A percentile compares a stretch with the other conserved stretches of the same genome.
Conservation (phyloP, 2,888 invertebrate genomes). For the Rotaria magnacalcarata region DNA sequence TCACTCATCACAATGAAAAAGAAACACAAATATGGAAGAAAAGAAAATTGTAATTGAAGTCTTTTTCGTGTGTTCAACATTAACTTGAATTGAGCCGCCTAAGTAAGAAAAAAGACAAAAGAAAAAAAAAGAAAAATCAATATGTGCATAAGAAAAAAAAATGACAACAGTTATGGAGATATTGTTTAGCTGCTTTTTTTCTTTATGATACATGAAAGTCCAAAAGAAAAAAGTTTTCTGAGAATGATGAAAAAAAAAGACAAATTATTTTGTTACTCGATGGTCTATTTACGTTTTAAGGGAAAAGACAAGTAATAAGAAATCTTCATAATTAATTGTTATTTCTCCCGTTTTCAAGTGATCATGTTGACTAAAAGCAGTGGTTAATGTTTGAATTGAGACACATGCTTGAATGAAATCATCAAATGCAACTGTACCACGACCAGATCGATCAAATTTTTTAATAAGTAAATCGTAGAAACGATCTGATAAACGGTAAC, state of each 20-base stretch:
- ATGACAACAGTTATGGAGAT: neutral
- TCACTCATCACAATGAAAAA: neutral
- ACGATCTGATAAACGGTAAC: conserved; percentile 71
- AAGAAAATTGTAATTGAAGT: neutral
- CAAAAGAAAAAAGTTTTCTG: neutral
- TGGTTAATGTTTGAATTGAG: conserved; percentile 79
- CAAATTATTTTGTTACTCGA: neutral
- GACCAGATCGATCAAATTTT: conserved; percentile 87
- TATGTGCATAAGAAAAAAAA: neutral
- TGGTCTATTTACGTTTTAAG: conserved; percentile 46
- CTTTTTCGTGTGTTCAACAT: neutral
- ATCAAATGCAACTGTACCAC: conserved; percentile 85
- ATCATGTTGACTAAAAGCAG: conserved; percentile 79
- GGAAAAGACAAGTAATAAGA: conserved; percentile 76
- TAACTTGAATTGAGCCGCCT: neutral
- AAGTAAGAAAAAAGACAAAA: neutral
- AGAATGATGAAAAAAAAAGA: neutral
- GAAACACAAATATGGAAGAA: neutral
- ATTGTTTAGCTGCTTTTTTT: neutral
- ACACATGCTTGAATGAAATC: conserved; percentile 96
- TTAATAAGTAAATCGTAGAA: conserved; percentile 75
- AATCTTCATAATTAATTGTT: conserved; percentile 89
- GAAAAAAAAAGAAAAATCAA: neutral
- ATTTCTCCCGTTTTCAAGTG: conserved; percentile 90
- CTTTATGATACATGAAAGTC: neutral